Base-by-base conservation (phyloP, 2,113 vertebrate species). In the Etia nguti region DNA sequence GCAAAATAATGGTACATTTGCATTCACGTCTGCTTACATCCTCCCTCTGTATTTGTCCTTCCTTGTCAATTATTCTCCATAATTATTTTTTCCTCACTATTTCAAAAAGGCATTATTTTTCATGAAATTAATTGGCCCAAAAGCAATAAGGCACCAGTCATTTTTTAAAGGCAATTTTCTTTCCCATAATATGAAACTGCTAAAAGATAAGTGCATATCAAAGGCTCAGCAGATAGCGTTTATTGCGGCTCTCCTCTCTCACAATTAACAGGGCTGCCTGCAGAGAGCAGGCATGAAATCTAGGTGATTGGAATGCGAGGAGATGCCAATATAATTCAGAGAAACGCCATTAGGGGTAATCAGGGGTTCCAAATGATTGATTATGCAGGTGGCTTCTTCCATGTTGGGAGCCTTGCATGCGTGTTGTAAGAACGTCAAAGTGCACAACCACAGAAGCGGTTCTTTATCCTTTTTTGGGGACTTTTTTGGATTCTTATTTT, bases 121-220 rank as follows among this genome's bases (percentile, higher is more conserved):
- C 91, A 84, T 84, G 79, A 89, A 94, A 94, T 95, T 94, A 95
- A 96, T 93, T 95, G 94, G 82, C 60, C 85, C 70, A 92, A 88
- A 90, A 92, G 84, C 92, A 95, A 94, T 95, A 90, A 92, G 82
- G 91, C 88, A 89, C 85, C 55, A 85, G 85, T 83, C 60, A 65
- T 92, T 93, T 68, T 94, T 91, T 86, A 90, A 92, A 90, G 89
- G 87, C 90, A 94, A 94, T 95, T 95, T 95, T 91, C 88, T 92
- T 84, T 83, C 31, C 90, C 89, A 89, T 92, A 94, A 93, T 92
- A 86, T 86, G 86, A 92, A 95, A 94, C 90, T 57, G 92, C 82
- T 86, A 65, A 91, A 81, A 94, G 94, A 94, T 94, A 94, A 94
- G 92, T 91, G 92, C 87, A 77, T 94, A 95, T 95, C 92, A 93